Base-by-base conservation (phyloP, 2,888 invertebrate genomes). In the Sipha maydis region DNA sequence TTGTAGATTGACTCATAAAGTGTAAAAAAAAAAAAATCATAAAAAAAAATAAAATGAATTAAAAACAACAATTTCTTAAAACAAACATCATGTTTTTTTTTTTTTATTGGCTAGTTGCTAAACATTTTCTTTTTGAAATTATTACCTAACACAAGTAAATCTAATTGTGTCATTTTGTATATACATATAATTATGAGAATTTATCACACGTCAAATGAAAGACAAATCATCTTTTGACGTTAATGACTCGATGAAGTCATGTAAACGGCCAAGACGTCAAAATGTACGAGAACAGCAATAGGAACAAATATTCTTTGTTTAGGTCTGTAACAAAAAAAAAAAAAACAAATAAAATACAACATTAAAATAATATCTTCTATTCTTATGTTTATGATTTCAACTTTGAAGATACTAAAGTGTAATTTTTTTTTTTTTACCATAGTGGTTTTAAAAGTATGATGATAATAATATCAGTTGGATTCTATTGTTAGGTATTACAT, bases 1-100 rank as follows among this genome's bases (percentile, higher is more conserved):
- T 88, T 82, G 88, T 88, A 88, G 88, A 67, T 82, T 7, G 75
- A 82, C 56, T 88, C 80, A 80, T 85, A 61, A 69, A 79, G 28
- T 73, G 79, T 85, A 85, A 71, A 79, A 79, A 86, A 48, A 73
- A 61, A 67, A 73, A 75, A 88, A 76, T 38, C n/a, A n/a, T n/a
- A n/a, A n/a, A n/a, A n/a, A n/a, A 79, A 61, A 38, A 21, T 31
- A 34, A 73, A 73, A 73, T 34, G 21, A 73, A 73, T 31, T 73
- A 73, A 31, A 75, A 75, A 75, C 85, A 75, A 88, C 82, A 56
- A 82, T 73, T 88, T 88, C 82, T 88, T 76, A 82, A 82, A 82
- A 88, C 80, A 73, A 75, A 76, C 67, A 56, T 80, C 2, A n/a
- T n/a, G n/a, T n/a, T n/a, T 1, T 69, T 38, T 79, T 71, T 85